Base-by-base conservation (phyloP, 2,797 vertebrate species). In the Ataeniobius toweri region DNA sequence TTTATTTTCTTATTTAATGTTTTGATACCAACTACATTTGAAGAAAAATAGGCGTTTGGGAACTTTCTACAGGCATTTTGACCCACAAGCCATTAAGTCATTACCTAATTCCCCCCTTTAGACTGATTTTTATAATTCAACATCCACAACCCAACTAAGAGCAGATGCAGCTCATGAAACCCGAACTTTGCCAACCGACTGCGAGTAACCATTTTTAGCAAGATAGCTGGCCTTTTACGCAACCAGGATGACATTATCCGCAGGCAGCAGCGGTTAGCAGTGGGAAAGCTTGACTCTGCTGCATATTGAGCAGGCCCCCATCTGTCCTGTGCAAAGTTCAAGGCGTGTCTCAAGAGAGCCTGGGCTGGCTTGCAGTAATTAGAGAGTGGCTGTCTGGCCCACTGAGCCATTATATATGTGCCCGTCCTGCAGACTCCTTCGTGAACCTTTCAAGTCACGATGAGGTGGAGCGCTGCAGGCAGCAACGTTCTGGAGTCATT, bases 311-410 rank as follows among this genome's bases (percentile, higher is more conserved):
- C 87, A 90, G 92, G 85, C 87, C 92, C 88, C 92, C 89, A 91
- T 93, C 92, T 93, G 90, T 91, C 91, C 92, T 94, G 92, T 93
- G 92, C 89, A 95, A 94, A 95, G 94, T 95, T 94, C 93, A 95
- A 93, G 94, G 93, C 92, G 88, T 92, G 92, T 92, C 94, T 94
- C 92, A 84, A 90, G 93, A 94, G 93, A 91, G 90, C 76, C 86
- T 87, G 87, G 86, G 83, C 88, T 83, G 90, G 92, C 92, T 86
- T 82, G 71, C 89, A 77, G 93, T 95, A 95, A 96, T 96, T 96
- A 96, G 91, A 95, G 95, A 91, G 94, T 76, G 89, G 90, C 90
- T 83, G 93, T 94, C 90, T 94, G 90, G 88, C 91, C 90, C 91
- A 90, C 88, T 88, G 84, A 90, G 88, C 89, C 85, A 79, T 75